Conservation (phyloP, 2,888 invertebrate genomes). For the Melinopterus prodromus region DNA sequence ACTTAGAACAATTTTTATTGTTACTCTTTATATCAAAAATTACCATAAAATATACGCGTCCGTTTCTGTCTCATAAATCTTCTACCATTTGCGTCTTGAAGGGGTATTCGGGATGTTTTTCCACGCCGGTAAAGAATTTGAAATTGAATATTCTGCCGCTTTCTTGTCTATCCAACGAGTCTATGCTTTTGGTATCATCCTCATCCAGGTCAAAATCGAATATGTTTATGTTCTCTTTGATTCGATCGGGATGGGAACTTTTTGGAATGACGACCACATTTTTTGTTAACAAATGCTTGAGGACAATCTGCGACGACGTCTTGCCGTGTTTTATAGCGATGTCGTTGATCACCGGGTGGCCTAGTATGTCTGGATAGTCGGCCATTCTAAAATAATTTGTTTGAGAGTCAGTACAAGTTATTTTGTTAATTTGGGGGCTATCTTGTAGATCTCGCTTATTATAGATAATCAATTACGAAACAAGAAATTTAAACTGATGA, state of each 20-base stretch:
- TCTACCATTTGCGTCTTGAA: conserved; percentile 54
- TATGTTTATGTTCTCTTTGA: conserved; percentile 74
- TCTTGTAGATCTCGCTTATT: no score
- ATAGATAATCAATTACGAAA: no score
- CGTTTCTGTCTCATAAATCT: background rate
- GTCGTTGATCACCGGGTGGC: conserved; percentile 66
- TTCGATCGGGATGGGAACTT: conserved; percentile 73
- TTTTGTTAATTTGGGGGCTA: no score
- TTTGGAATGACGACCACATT: conserved; percentile 80
- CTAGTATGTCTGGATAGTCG: conserved; percentile 66
- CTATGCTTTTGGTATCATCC: conserved; percentile 65
- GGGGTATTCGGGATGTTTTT: conserved; percentile 76
- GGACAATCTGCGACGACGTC: conserved; percentile 74
- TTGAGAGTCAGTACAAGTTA: background rate
- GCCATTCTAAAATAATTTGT: background rate
- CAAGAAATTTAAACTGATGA: no score
- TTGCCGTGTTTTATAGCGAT: conserved; percentile 68
- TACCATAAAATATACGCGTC: background rate
- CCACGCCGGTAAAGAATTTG: conserved; percentile 71
- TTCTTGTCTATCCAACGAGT: conserved; percentile 69
- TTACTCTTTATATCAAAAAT: background rate
- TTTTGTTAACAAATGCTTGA: conserved; percentile 74
- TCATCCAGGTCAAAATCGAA: conserved; percentile 69
- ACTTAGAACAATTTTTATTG: conserved; percentile 6
- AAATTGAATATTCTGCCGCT: conserved; percentile 74